These are phyloP conservation scores for Orius insidiosus DNA, from an alignment of 1,140 invertebrate species.

Conservation along the genomic window DNA sequence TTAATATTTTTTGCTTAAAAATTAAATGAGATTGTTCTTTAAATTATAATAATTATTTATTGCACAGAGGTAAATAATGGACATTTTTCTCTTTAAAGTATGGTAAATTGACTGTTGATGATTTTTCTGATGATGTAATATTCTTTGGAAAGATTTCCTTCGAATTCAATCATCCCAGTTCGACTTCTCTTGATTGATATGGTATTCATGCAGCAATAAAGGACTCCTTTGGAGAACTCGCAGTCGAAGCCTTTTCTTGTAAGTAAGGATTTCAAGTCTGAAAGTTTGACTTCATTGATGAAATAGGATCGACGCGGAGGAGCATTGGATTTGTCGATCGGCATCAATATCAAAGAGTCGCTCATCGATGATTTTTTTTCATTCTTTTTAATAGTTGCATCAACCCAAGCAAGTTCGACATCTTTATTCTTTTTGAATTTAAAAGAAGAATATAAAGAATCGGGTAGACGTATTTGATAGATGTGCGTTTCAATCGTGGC, in stretches of 20 bases:
- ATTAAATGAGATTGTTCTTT: too few species aligned
- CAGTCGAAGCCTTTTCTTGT: constrained; percentile 68
- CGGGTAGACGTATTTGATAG: constrained; percentile 85
- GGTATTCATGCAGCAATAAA: too few species aligned
- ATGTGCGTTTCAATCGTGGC: constrained; percentile 95
- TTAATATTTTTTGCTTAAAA: too few species aligned
- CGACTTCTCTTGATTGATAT: too few species aligned
- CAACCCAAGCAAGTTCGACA: constrained; percentile 86
- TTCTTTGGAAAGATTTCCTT: too few species aligned
- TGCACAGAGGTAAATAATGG: too few species aligned
- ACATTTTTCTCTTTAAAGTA: too few species aligned
- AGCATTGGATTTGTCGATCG: constrained; percentile 26
- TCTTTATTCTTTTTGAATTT: constrained; percentile 65
- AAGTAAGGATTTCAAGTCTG: constrained; percentile 89
- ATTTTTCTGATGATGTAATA: too few species aligned
- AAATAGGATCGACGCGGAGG: constrained; percentile 72
- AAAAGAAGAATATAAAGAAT: constrained; percentile 75
- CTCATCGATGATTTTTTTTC: too few species aligned
- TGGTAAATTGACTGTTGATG: too few species aligned
- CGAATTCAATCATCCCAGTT: too few species aligned
- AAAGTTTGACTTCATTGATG: constrained; percentile 87
- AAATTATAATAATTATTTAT: too few species aligned
- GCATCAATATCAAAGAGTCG: neutral
- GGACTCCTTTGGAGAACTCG: constrained; percentile 81
- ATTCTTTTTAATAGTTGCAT: constrained; percentile 33